Conservation (phyloP, 2,888 invertebrate genomes). For the Lacanobia oleracea region DNA sequence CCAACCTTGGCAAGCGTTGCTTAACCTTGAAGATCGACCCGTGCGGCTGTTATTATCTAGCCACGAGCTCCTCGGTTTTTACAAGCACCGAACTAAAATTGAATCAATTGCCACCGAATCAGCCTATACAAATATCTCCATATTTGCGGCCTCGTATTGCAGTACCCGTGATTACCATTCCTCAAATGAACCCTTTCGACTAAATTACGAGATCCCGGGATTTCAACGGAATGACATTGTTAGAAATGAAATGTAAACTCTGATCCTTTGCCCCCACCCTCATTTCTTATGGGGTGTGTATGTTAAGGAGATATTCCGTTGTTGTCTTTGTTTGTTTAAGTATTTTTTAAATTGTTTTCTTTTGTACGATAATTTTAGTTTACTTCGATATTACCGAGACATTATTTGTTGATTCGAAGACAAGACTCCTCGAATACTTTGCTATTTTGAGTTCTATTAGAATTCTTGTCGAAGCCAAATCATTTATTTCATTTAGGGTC, state of each 20-base stretch:
- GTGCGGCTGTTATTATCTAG: too few relatives aligned
- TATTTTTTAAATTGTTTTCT: background rate
- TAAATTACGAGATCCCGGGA: slow-evolving; percentile 49
- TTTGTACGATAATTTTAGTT: background rate
- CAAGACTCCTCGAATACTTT: too few relatives aligned
- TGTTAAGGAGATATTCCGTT: background rate
- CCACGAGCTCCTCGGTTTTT: too few relatives aligned
- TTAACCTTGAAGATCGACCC: too few relatives aligned
- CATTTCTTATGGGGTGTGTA: slow-evolving; percentile 34
- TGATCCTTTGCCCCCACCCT: slow-evolving; percentile 18
- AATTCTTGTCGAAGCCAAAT: too few relatives aligned
- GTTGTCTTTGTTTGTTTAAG: background rate
- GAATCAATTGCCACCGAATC: background rate
- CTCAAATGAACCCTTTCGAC: slow-evolving; percentile 43
- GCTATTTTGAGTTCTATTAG: too few relatives aligned
- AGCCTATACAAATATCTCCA: too few relatives aligned
- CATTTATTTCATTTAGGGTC: too few relatives aligned
- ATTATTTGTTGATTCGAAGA: too few relatives aligned
- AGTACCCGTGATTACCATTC: slow-evolving; percentile 25
- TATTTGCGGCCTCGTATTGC: too few relatives aligned
- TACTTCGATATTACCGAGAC: too few relatives aligned
- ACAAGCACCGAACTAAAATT: background rate
- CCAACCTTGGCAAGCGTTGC: too few relatives aligned
- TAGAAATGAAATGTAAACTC: slow-evolving; percentile 58
- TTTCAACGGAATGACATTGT: slow-evolving; percentile 49